Evolutionary conservation across 30 jellyfish, hydroid and myxozoan species (phyloP).

Genomic region (Aurelia sp.): DNA sequence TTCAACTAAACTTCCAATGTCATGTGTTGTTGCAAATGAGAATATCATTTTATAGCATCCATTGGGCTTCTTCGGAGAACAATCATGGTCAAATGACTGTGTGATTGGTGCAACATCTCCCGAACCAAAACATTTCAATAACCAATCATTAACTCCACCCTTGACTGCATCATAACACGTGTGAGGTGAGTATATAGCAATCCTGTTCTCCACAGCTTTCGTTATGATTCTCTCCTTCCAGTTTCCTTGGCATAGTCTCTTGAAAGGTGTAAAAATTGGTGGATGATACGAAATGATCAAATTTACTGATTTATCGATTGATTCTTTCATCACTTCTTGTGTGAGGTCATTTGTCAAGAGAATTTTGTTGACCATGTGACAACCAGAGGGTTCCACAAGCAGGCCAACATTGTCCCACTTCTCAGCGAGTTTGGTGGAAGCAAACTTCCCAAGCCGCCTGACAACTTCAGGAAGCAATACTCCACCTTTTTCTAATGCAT

Average conservation of each 20-base stretch:
- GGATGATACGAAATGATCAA: slow-evolving; percentile 97
- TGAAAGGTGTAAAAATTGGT: slow-evolving; percentile 85
- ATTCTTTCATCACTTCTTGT: slow-evolving; percentile 84
- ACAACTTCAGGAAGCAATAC: slow-evolving; percentile 71
- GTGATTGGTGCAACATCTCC: slow-evolving; percentile 48
- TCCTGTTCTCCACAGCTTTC: slow-evolving; percentile 84
- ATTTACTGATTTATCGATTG: slow-evolving; percentile 60
- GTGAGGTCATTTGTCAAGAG: slow-evolving; percentile 94
- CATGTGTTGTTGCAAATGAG: background rate
- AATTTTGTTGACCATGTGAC: slow-evolving; percentile 61
- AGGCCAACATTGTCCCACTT: slow-evolving; percentile 99
- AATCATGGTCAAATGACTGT: slow-evolving; percentile 24
- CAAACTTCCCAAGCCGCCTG: slow-evolving; percentile 63
- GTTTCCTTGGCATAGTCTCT: slow-evolving; percentile 70
- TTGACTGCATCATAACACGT: slow-evolving; percentile 88
- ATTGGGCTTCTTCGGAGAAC: slow-evolving; percentile 11
- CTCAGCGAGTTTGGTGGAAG: slow-evolving; percentile 86
- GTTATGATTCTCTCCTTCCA: slow-evolving; percentile 88
- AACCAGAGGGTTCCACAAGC: slow-evolving; percentile 91
- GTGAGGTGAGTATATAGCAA: slow-evolving; percentile 97
- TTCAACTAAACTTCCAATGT: background rate
- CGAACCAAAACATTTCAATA: slow-evolving; percentile 74
- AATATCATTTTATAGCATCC: slow-evolving; percentile 37
- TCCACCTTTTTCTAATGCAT: slow-evolving; percentile 29
- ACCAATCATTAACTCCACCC: slow-evolving; percentile 99